A percentile compares a stretch with the other conserved stretches of the same genome.
Evolutionary conservation across 2,797 vertebrate species (phyloP).

Genomic region (Anguilla obscura): DNA sequence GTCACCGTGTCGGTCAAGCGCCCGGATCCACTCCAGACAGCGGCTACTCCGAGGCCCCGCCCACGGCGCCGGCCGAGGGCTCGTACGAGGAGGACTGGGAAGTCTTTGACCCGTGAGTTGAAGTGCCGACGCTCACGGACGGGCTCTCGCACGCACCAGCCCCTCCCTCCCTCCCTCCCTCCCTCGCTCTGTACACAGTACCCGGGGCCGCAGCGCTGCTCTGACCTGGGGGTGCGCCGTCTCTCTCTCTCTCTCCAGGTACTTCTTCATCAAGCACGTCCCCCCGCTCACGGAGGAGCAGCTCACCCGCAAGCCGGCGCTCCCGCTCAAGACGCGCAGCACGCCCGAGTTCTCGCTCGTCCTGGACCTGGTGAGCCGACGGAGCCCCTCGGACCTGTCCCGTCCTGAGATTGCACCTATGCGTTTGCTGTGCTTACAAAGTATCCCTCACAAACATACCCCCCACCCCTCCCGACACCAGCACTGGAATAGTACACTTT

Average conservation of each 20-base stretch:
- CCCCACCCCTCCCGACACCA: no score
- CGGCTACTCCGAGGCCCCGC: constrained; percentile 78
- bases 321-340: constrained; percentile 97
- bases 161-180: no score
- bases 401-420: not conserved
- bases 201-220: not conserved
- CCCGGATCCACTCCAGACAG: constrained; percentile 86
- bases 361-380: constrained; percentile 86
- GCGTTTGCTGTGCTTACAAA: no score
- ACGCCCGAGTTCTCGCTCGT: constrained; percentile 97
- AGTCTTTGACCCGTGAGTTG: constrained; percentile 98
- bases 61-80: constrained; percentile 83
- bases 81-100: constrained; percentile 99
- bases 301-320: constrained; percentile 94
- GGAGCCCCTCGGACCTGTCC: not conserved
- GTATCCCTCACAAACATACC: not conserved
- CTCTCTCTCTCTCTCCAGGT: constrained; percentile 68
- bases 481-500: not conserved
- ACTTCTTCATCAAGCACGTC: constrained; percentile 99
- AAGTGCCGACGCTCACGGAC: not conserved
- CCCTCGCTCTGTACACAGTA: no score
- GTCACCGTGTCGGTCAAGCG: constrained; percentile 63
- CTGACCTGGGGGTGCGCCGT: not conserved
- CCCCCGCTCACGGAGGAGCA: constrained; percentile 97
- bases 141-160: no score